phyloP scores from a whole-genome alignment of 1,140 invertebrate species.

The Platyura marginata region DNA sequence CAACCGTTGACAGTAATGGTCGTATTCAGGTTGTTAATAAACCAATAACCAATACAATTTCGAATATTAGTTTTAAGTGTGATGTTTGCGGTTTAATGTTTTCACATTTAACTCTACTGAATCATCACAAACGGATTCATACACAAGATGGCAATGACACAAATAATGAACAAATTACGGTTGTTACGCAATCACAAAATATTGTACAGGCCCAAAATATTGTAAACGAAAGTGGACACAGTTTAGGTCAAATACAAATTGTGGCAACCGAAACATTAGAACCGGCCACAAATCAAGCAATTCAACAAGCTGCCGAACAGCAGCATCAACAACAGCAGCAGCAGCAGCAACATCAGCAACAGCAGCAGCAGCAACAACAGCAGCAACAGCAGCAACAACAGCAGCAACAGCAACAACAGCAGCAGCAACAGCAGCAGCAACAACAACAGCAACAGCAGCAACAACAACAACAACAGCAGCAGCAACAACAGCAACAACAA shows the following conservation, averaged over 20 bases:
- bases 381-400: conserved; percentile 3
- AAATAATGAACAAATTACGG: conserved; percentile 15
- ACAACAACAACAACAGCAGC: conserved; percentile 5
- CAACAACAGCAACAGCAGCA: background rate
- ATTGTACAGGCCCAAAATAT: conserved; percentile 28
- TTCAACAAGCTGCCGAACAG: conserved; percentile 17
- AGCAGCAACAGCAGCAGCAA: background rate
- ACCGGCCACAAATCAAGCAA: conserved; percentile 15
- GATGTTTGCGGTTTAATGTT: conserved; percentile 71
- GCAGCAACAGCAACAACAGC: background rate
- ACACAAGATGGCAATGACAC: conserved; percentile 28
- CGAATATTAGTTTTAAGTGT: conserved; percentile 67
- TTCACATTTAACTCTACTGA: conserved; percentile 52
- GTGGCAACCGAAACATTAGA: conserved; percentile 35
- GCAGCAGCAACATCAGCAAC: conserved; percentile 10
- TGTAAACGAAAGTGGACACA: conserved; percentile 21
- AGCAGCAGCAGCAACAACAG: conserved; percentile 10
- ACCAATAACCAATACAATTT: conserved; percentile 38
- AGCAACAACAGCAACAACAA: conserved; percentile 12
- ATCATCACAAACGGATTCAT: conserved; percentile 65
- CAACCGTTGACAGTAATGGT: conserved; percentile 21
- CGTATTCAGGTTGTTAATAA: conserved; percentile 24
- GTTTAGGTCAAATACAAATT: conserved; percentile 31
- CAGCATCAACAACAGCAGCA: conserved; percentile 12
- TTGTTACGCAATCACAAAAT: conserved; percentile 12